phyloP scores from a whole-genome alignment of 2,113 vertebrate genomes.

The Turdus rufiventris region DNA sequence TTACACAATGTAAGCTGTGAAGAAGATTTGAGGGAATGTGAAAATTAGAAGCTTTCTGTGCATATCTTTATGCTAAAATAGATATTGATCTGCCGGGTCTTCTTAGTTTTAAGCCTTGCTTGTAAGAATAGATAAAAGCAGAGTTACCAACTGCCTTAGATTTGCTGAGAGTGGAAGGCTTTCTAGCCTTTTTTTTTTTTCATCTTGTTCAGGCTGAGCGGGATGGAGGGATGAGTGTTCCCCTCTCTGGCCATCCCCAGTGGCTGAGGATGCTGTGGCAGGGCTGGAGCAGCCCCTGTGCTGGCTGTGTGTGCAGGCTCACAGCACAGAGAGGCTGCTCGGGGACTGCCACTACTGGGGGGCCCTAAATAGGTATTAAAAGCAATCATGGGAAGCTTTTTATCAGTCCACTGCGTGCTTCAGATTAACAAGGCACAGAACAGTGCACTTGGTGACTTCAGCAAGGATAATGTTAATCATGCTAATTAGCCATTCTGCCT shows the following conservation, averaged over 20 bases:
- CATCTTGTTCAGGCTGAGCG: background rate
- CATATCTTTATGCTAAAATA: background rate
- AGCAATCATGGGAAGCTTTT: background rate
- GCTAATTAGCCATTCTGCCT: background rate
- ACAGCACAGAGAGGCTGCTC: background rate
- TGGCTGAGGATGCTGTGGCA: background rate
- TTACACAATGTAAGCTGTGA: background rate
- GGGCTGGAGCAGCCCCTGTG: background rate
- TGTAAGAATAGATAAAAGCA: background rate
- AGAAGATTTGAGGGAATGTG: background rate
- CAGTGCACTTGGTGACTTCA: background rate
- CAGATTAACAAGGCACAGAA: background rate
- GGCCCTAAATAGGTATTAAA: background rate
- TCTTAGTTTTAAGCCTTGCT: background rate
- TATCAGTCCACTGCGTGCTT: background rate
- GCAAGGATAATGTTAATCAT: background rate
- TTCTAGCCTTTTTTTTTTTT: background rate
- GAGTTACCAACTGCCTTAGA: background rate
- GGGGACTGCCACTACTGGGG: rapidly evolving
- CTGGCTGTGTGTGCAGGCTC: no score
- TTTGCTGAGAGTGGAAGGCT: background rate
- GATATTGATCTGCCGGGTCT: background rate
- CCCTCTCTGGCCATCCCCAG: background rate
- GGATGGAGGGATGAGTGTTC: background rate
- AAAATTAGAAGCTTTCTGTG: background rate